These are phyloP conservation scores for Leuctra nigra DNA, from an alignment of 2,888 invertebrate species.

Conservation along the genomic window DNA sequence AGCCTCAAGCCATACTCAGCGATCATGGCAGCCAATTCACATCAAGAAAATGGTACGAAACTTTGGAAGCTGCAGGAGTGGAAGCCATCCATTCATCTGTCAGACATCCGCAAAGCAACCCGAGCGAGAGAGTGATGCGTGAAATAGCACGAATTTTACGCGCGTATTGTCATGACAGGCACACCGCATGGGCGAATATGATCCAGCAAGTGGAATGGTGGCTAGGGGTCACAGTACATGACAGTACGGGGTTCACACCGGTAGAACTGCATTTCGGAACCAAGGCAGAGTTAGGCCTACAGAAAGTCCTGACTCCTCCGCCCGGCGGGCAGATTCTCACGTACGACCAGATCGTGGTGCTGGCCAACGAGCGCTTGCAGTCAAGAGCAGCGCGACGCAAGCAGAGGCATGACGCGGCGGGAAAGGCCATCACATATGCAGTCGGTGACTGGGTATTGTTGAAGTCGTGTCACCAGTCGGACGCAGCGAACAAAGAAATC, in stretches of 20 bases:
- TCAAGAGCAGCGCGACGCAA: neutral
- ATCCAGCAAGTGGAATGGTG: constrained; percentile 24
- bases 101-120: constrained; percentile 2
- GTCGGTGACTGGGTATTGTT: neutral
- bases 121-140: constrained; percentile 5
- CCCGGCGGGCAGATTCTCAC: no score
- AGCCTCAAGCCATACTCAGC: neutral
- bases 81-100: constrained; percentile 23
- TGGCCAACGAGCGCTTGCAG: no score
- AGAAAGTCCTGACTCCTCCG: no score
- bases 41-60: neutral
- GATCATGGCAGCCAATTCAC: constrained; percentile 8
- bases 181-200: constrained; percentile 29
- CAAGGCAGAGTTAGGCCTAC: no score
- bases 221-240: constrained; percentile 25
- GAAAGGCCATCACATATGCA: neutral
- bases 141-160: constrained; percentile 25
- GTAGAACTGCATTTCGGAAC: constrained; percentile 22
- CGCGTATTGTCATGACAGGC: constrained; percentile 26
- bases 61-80: constrained; percentile 15
- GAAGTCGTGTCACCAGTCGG: neutral
- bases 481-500: neutral
- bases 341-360: no score
- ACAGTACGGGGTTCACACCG: constrained; percentile 24
- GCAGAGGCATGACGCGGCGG: neutral